A percentile compares a stretch with the other conserved stretches of the same genome.
phyloP scores from a whole-genome alignment of 2,888 invertebrate genomes.

The Hyppa rectilinea region DNA sequence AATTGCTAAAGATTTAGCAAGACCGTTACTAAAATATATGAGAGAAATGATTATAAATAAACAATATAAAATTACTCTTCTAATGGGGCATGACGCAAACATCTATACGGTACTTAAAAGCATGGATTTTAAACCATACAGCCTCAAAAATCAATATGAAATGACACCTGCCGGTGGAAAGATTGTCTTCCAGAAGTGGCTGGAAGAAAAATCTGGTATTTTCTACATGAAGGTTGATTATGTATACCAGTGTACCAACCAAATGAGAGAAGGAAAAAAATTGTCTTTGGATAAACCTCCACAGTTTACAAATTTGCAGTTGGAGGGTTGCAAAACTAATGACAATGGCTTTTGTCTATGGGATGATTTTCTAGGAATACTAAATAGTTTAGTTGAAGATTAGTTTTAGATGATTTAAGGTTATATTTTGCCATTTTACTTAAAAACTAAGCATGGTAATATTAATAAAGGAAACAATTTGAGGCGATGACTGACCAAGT shows the following conservation, averaged over 20 bases:
- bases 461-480: neutral
- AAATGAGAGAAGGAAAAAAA: conserved; percentile 75
- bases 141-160: conserved; percentile 77
- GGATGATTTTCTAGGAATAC: conserved; percentile 74
- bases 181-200: conserved; percentile 85
- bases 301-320: conserved; percentile 72
- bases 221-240: conserved; percentile 80
- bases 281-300: conserved; percentile 79
- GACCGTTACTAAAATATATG: conserved; percentile 78
- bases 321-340: conserved; percentile 75
- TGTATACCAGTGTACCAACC: conserved; percentile 80
- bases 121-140: conserved; percentile 76
- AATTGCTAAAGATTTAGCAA: conserved; percentile 81
- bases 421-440: neutral
- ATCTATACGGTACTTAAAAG: conserved; percentile 79
- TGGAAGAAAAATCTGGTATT: conserved; percentile 63
- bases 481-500: neutral
- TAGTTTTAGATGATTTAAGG: neutral
- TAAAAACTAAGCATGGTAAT: neutral
- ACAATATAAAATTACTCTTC: conserved; percentile 72
- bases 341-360: conserved; percentile 80
- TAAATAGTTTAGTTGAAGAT: conserved; percentile 39
- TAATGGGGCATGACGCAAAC: conserved; percentile 87
- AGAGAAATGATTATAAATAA: conserved; percentile 72
- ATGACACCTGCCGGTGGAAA: conserved; percentile 82